phyloP scores from a whole-genome alignment of 1,140 invertebrate species.

The Hypothenemus hampei region DNA sequence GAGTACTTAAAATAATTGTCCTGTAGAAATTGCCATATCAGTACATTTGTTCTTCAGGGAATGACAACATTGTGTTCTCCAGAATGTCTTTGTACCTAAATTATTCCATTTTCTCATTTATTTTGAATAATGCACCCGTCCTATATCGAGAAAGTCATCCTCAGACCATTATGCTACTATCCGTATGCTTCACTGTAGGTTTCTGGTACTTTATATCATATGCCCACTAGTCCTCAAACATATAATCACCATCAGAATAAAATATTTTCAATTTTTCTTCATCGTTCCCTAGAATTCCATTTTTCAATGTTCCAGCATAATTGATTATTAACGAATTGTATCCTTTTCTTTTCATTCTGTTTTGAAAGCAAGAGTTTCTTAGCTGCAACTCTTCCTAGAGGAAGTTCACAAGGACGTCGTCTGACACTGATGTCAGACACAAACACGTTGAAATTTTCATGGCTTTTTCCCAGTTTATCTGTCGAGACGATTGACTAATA shows the following conservation, averaged over 20 bases:
- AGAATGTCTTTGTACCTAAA: constrained; percentile 3
- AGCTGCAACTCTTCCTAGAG: neutral
- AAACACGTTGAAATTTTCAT: neutral
- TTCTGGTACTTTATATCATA: neutral
- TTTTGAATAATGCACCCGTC: neutral
- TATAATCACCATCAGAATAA: neutral
- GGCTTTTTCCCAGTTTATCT: neutral
- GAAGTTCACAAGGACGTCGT: neutral
- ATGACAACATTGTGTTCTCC: constrained; percentile 1
- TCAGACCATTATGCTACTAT: neutral
- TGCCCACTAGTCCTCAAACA: neutral
- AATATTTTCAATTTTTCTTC: constrained; percentile 3
- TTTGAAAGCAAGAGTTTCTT: constrained; percentile 1
- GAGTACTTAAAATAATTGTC: too few species aligned
- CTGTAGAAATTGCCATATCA: neutral
- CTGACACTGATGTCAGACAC: neutral
- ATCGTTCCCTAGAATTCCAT: too few species aligned
- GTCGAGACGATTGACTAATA: neutral
- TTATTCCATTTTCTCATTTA: constrained; percentile 1
- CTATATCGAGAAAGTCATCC: neutral
- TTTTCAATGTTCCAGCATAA: neutral
- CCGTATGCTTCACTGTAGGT: too few species aligned
- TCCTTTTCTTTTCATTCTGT: neutral
- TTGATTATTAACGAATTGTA: neutral
- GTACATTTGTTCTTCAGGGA: neutral